Conservation (phyloP, 1,140 invertebrate species). For the Melitaea cinxia region DNA sequence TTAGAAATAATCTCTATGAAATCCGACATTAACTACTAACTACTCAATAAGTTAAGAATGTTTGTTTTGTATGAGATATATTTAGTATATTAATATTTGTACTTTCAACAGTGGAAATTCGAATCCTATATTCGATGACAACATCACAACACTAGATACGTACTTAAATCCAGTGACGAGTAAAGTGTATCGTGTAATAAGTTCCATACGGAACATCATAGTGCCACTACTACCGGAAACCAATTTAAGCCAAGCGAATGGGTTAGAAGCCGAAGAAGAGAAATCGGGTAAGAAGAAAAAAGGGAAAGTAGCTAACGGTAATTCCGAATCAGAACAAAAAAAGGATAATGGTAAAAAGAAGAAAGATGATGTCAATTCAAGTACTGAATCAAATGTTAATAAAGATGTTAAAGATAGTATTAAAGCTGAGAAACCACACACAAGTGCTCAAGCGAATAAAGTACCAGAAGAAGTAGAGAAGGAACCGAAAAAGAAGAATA, state of each 20-base stretch:
- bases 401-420: conserved; percentile 17
- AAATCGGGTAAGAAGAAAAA: conserved; percentile 44
- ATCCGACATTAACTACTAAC: no score
- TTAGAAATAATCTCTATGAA: no score
- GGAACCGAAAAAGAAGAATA: conserved; percentile 45
- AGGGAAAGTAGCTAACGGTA: conserved; percentile 42
- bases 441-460: background rate
- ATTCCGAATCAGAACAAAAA: conserved; percentile 31
- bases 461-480: conserved; percentile 22
- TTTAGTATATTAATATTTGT: background rate
- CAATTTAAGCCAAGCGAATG: conserved; percentile 31
- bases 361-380: conserved; percentile 28
- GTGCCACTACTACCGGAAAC: conserved; percentile 37
- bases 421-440: conserved; percentile 8
- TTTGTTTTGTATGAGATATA: no score
- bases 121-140: conserved; percentile 40
- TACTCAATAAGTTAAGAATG: no score
- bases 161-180: conserved; percentile 38
- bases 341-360: conserved; percentile 32
- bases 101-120: conserved; percentile 33
- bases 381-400: conserved; percentile 7
- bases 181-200: conserved; percentile 57
- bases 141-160: conserved; percentile 39
- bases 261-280: conserved; percentile 34
- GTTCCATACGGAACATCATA: conserved; percentile 52